phyloP scores from a whole-genome alignment of 2,113 vertebrate species.

The Notothenia coriiceps region DNA sequence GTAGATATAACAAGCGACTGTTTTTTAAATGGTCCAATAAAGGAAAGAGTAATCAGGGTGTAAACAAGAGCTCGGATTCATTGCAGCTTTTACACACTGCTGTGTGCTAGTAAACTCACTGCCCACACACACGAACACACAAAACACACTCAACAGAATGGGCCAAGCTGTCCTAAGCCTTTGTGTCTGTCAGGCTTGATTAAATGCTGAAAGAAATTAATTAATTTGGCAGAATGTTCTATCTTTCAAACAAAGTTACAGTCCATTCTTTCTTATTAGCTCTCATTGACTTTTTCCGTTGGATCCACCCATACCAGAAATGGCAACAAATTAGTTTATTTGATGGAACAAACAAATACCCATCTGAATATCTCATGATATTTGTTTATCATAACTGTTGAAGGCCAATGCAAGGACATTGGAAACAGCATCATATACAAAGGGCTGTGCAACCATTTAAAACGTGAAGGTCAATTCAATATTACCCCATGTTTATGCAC shows the following conservation, averaged over 20 bases:
- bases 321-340: too few relatives aligned
- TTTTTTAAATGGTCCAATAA: conserved; percentile 47
- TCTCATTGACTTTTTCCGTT: not conserved
- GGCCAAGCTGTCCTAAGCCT: not conserved
- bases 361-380: not conserved
- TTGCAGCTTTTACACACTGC: conserved; percentile 31
- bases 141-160: not conserved
- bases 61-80: conserved; percentile 36
- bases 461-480: conserved; percentile 1
- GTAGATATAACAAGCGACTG: conserved; percentile 9
- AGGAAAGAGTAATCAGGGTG: conserved; percentile 51
- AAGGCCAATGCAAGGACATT: not conserved
- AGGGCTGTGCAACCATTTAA: not conserved
- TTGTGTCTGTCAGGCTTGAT: not conserved
- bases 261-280: not conserved
- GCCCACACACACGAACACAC: not conserved
- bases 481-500: not conserved
- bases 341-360: too few relatives aligned
- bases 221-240: not conserved
- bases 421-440: not conserved
- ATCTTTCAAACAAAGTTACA: not conserved
- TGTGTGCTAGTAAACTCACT: conserved; percentile 12
- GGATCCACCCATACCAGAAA: not conserved
- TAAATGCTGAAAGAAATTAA: not conserved
- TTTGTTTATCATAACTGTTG: not conserved